Percentiles rank a stretch among this genome's conserved stretches.
Evolutionary conservation across 1,140 invertebrate genomes (phyloP).

Genomic region (Araneus ventricosus): DNA sequence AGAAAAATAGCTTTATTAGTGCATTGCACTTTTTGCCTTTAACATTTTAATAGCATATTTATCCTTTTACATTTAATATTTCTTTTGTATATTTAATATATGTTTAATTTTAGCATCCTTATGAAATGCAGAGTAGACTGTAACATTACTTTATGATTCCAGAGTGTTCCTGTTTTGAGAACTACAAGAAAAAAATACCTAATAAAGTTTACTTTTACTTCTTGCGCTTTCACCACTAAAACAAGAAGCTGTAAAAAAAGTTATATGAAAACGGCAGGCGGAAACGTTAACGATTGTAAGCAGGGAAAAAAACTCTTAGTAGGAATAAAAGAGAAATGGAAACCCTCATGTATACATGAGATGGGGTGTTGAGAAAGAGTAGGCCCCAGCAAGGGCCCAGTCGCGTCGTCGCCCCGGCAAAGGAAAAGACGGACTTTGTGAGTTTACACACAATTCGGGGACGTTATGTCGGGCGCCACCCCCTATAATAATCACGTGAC

Average conservation of each 20-base stretch:
- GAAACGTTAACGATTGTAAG: constrained; percentile 33
- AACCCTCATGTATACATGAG: constrained; percentile 50
- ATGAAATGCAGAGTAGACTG: no score
- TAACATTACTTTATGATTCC: no score
- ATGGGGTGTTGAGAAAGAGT: not conserved
- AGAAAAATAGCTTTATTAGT: no score
- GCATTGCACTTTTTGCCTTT: no score
- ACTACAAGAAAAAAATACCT: not conserved
- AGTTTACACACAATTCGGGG: constrained; percentile 61
- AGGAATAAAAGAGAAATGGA: constrained; percentile 19
- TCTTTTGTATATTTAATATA: no score
- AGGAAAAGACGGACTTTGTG: constrained; percentile 39
- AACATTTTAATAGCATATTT: no score
- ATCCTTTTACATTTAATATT: no score
- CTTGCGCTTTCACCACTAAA: not conserved
- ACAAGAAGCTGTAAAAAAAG: not conserved
- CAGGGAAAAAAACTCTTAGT: not conserved
- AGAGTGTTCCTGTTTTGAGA: no score
- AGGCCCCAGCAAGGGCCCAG: constrained; percentile 55
- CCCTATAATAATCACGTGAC: constrained; percentile 69
- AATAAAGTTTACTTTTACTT: not conserved
- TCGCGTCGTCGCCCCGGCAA: constrained; percentile 37
- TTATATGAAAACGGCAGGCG: not conserved
- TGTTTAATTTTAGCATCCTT: no score
- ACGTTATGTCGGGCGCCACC: constrained; percentile 64